Conservation (phyloP, 53 echinoderm and acorn worm species). For the Echinarachnius parma region DNA sequence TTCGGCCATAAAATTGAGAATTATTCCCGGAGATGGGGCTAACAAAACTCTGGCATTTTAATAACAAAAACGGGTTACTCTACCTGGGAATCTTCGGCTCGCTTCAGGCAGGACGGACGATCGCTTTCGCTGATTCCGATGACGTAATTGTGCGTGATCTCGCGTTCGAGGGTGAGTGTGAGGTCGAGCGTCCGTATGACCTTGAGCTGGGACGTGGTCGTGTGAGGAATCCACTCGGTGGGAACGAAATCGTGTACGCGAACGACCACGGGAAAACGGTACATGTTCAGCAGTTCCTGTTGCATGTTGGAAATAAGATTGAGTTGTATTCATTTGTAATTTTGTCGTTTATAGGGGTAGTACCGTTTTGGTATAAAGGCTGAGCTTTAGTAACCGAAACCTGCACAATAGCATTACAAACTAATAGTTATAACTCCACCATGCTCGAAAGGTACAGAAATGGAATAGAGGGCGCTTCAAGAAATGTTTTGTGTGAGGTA, state of each 20-base stretch:
- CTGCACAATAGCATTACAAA: too few species aligned
- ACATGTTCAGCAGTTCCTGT: constrained; percentile 29
- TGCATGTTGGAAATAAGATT: not conserved
- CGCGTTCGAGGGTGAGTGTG: constrained; percentile 21
- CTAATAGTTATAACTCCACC: too few species aligned
- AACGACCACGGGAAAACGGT: constrained; percentile 10
- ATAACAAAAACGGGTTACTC: too few species aligned
- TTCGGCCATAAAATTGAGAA: not conserved
- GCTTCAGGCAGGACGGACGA: too few species aligned
- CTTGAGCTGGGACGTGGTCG: constrained; percentile 21
- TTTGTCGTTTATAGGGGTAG: not conserved
- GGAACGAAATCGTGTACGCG: constrained; percentile 22
- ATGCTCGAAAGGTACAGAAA: too few species aligned
- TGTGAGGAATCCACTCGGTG: constrained; percentile 12
- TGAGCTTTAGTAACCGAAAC: not conserved
- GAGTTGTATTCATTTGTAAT: not conserved
- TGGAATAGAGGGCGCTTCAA: too few species aligned
- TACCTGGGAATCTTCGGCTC: too few species aligned
- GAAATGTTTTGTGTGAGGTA: too few species aligned
- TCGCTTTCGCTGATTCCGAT: constrained; percentile 17
- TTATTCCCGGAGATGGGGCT: too few species aligned
- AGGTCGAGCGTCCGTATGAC: constrained; percentile 14
- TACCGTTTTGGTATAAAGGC: not conserved
- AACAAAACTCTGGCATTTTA: too few species aligned
- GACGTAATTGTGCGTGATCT: constrained; percentile 19